Conservation (phyloP, 2,888 invertebrate species). For the Trichopria drosophilae region DNA sequence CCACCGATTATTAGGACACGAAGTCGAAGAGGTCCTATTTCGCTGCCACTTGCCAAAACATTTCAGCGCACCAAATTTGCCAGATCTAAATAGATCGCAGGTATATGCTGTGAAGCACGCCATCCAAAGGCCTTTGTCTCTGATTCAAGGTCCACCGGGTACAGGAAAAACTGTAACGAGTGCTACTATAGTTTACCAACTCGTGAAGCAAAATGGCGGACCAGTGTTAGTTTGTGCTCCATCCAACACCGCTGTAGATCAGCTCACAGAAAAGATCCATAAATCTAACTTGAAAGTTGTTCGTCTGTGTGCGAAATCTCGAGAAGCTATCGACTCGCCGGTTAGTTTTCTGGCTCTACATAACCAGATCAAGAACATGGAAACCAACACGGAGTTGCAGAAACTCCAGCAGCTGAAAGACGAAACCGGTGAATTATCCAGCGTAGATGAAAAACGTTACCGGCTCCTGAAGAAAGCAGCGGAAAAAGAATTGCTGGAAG, state of each 20-base stretch:
- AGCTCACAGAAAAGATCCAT: conserved; percentile 98
- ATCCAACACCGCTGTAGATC: conserved; percentile 98
- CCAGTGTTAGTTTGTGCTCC: conserved; percentile 93
- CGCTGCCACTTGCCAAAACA: conserved; percentile 92
- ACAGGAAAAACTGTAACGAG: conserved; percentile 99
- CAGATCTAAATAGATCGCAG: conserved; percentile 94
- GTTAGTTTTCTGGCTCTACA: conserved; percentile 96
- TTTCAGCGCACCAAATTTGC: conserved; percentile 95
- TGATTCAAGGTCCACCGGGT: conserved; percentile 97
- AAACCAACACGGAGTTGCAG: conserved; percentile 88
- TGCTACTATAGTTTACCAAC: conserved; percentile 97
- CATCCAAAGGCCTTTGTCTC: conserved; percentile 88
- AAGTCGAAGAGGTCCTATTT: conserved; percentile 90
- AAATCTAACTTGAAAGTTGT: conserved; percentile 92
- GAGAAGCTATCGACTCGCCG: conserved; percentile 97
- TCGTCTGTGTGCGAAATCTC: conserved; percentile 93
- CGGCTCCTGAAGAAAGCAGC: conserved; percentile 86
- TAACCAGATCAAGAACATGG: conserved; percentile 94
- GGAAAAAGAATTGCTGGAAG: conserved; percentile 87
- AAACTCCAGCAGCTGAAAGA: conserved; percentile 96
- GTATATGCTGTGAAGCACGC: conserved; percentile 99
- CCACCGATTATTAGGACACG: conserved; percentile 91
- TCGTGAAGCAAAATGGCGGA: conserved; percentile 95
- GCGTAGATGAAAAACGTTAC: conserved; percentile 93
- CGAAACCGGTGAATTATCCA: conserved; percentile 96